Evolutionary conservation across 2,113 vertebrate species (phyloP).

Genomic region (Burhinus oedicnemus): DNA sequence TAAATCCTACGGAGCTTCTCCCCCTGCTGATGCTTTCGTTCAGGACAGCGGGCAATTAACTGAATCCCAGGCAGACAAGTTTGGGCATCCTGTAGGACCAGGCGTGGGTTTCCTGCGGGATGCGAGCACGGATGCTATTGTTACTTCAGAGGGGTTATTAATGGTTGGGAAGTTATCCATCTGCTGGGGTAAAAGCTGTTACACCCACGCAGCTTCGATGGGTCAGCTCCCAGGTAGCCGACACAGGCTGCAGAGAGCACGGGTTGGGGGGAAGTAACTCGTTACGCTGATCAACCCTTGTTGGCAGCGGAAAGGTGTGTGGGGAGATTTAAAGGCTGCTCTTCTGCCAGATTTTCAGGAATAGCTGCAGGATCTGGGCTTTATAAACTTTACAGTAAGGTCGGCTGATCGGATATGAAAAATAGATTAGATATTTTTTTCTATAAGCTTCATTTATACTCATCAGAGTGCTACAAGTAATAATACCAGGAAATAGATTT

Average conservation of each 20-base stretch:
- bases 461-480: slow-evolving; percentile 42
- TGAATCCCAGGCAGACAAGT: background rate
- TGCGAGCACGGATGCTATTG: rapidly evolving
- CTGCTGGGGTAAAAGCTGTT: slow-evolving; percentile 75
- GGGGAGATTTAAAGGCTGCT: background rate
- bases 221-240: slow-evolving; percentile 68
- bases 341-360: background rate
- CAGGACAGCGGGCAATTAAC: background rate
- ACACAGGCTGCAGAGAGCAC: slow-evolving; percentile 47
- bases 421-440: slow-evolving; percentile 26
- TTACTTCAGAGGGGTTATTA: background rate
- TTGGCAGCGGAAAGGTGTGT: background rate
- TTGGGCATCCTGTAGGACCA: background rate
- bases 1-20: background rate
- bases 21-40: background rate
- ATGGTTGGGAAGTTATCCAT: slow-evolving; percentile 35
- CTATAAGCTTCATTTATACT: slow-evolving; percentile 56
- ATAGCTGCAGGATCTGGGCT: background rate
- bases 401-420: slow-evolving; percentile 1
- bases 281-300: rapidly evolving
- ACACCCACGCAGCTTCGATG: slow-evolving; percentile 74
- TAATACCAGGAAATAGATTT: slow-evolving; percentile 59
- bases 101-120: rapidly evolving
- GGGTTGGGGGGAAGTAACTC: rapidly evolving
- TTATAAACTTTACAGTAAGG: background rate